phyloP scores from a whole-genome alignment of 2,888 invertebrate species.

The Scelioninae gen. 1 region DNA sequence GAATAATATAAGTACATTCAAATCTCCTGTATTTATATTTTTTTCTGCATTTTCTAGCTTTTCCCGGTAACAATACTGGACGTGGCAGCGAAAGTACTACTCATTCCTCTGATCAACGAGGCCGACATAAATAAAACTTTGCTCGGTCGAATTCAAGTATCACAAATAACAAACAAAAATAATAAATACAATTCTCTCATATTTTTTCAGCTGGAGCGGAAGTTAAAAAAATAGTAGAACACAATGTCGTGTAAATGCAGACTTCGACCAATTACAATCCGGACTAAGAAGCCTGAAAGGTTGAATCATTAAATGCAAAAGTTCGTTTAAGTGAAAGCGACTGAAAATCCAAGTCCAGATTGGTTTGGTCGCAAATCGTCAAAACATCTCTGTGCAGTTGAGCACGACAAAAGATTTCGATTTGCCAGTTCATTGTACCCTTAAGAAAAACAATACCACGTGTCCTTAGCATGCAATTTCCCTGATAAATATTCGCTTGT shows the following conservation, averaged over 20 bases:
- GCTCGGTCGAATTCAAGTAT: conserved; percentile 36
- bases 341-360: conserved; percentile 34
- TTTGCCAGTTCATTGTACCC: conserved; percentile 13
- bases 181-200: conserved; percentile 20
- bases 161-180: conserved; percentile 34
- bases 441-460: too few relatives aligned
- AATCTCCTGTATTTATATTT: conserved; percentile 21
- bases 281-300: conserved; percentile 1
- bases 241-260: conserved; percentile 56
- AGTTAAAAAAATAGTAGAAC: conserved; percentile 26
- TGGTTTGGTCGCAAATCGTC: conserved; percentile 32
- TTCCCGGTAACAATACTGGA: conserved; percentile 33
- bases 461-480: too few relatives aligned
- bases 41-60: not conserved
- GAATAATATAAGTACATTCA: conserved; percentile 56
- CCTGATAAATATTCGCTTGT: too few relatives aligned
- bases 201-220: not conserved
- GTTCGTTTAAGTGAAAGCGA: conserved; percentile 1
- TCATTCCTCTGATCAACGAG: conserved; percentile 23
- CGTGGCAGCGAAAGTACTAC: conserved; percentile 29
- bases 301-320: conserved; percentile 21
- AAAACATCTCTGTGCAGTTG: conserved; percentile 36
- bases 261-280: conserved; percentile 36
- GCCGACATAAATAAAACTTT: conserved; percentile 15
- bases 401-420: conserved; percentile 25